Base-by-base conservation (phyloP, 2,888 invertebrate species). In the Cantharis lateralis region DNA sequence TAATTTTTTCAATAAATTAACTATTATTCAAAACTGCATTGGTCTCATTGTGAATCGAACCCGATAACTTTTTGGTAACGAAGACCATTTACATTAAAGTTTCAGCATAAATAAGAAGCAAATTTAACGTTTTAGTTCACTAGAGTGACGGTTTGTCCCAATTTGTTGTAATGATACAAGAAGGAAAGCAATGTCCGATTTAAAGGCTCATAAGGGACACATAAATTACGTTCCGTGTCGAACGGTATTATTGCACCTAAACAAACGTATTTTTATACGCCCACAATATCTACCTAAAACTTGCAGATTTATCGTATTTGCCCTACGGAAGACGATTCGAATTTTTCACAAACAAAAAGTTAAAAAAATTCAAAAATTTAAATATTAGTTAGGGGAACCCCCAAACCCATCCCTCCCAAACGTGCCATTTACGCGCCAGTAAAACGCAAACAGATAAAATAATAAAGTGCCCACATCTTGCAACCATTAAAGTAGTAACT, bases 151-250 rank as follows among this genome's bases (percentile, higher is more conserved):
- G 63, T 72, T 72, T 72, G 20, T 15, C 68, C 75, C 78, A 78
- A 78, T 78, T 78, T 78, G 78, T 72, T 78, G 72, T 75, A 75
- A 75, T 75, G 75, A 70, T 75, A 62, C 62, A 66, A 75, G 70
- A 78, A 72, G 64, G 20, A 77, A 72, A 72, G 70, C 63, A 62
- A 75, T 68, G 15, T 61, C 63, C 72, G 70, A 72, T 78, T 70
- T 75, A 70, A 72, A 75, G 70, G 75, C 71, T 75, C 78, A 70
- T 75, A 7, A 32, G 70, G 73, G 78, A 78, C 48, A 24, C 70
- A 75, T 78, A 24, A 72, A 75, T 78, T 78, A 74, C n/a, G 61
- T 63, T 15, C 15, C 63, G 71, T 62, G 74, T 68, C 71, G 16
- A 28, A 62, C 32, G 66, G 18, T 48, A 68, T 68, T 20, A 15